Evolutionary conservation across 2,113 vertebrate species (phyloP).

Genomic region (Neodon shergylaensis): DNA sequence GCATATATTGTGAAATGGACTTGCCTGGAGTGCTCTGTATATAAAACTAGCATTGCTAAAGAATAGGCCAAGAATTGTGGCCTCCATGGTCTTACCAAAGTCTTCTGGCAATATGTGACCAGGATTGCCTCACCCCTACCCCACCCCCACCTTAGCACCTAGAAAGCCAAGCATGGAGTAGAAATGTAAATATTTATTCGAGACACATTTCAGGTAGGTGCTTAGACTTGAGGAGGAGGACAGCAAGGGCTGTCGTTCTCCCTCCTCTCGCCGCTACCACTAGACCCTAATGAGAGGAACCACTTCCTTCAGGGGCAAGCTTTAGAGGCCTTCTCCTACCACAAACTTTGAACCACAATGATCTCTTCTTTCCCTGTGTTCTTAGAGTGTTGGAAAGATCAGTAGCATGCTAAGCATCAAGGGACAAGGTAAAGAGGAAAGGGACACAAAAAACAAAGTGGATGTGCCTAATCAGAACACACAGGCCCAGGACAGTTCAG

Average conservation of each 20-base stretch:
- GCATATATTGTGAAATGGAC: constrained; percentile 2
- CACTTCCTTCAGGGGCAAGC: background rate
- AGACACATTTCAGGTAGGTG: background rate
- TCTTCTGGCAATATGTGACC: background rate
- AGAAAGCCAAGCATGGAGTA: constrained; percentile 57
- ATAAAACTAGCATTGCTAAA: constrained; percentile 21
- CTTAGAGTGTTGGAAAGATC: background rate
- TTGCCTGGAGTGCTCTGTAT: background rate
- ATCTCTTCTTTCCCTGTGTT: background rate
- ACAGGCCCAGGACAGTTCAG: background rate
- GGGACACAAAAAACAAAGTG: background rate
- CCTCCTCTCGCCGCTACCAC: background rate
- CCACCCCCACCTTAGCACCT: background rate
- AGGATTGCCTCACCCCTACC: background rate
- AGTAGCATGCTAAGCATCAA: background rate
- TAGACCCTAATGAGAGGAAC: background rate
- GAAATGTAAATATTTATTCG: background rate
- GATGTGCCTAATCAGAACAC: background rate
- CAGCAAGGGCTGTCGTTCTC: background rate
- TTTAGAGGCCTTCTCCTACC: background rate
- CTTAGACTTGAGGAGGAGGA: background rate
- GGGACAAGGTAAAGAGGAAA: background rate
- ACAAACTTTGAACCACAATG: constrained; percentile 4
- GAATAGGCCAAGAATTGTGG: constrained; percentile 19
- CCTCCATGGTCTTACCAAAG: background rate